Evolutionary conservation across 2,113 vertebrate species (phyloP), one percentile per base, ranked within the genome.

Genomic region (Muntiacus reevesi): DNA sequence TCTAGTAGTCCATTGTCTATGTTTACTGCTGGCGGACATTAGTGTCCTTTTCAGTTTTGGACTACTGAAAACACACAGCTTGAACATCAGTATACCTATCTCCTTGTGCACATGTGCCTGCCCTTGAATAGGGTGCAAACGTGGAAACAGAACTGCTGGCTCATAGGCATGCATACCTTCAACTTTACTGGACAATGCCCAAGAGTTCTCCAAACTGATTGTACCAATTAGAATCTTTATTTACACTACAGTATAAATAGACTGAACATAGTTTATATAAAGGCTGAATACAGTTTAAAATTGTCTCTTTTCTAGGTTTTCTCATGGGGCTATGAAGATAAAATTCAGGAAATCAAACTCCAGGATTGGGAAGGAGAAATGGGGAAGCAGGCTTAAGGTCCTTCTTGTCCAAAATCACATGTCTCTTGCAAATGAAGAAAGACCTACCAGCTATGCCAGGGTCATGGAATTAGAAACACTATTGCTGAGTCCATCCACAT

Each of bases 191-290:
- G 78, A 91, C 50, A 81, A 88, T 92, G 71, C 40, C 83, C 74
- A 71, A 94, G 40, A 36, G 64, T 95, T 97, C 79, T 79, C 94
- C 92, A 97, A 98, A 97, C 81, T 50, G 82, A 94, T 71, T 93
- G 74, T 96, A 98, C 97, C 97, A 96, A 95, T 98, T 90, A 92
- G 87, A 93, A 81, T 94, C 94, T 98, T 96, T 98, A 97, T 98
- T 98, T 98, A 98, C 64, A 83, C 96, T 94, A 43, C 19, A 52
- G 71, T 96, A 97, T 97, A 98, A 98, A 98, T 96, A 98, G 95
- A 98, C 83, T 7, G 93, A 88, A 84, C 92, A 95, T 33, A 90
- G 97, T 98, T 98, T 98, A 98, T 85, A 97, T 90, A 95, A 98
- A 97, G 96, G 76, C 62, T 40, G 76, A 95, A 90, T 84, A 95